phyloP scores from a whole-genome alignment of 2,888 invertebrate genomes.

The Cataglyphis livida region DNA sequence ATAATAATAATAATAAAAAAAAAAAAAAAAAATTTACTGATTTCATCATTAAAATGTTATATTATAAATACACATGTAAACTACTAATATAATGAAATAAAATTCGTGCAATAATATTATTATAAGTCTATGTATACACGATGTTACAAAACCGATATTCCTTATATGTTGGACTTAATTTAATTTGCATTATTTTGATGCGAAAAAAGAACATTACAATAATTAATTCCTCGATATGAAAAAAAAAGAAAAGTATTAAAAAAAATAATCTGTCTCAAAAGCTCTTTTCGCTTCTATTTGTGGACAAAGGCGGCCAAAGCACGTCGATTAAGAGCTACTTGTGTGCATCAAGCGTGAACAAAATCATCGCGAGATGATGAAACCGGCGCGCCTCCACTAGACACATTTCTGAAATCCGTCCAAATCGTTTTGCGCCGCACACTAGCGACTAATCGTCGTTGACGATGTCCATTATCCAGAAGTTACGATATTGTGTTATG shows the following conservation, averaged over 20 bases:
- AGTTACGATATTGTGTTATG: slow-evolving; percentile 16
- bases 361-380: slow-evolving; percentile 70
- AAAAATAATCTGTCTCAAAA: background rate
- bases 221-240: background rate
- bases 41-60: background rate
- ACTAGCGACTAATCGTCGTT: slow-evolving; percentile 56
- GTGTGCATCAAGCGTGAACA: slow-evolving; percentile 67
- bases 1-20: too few relatives aligned
- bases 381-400: slow-evolving; percentile 70
- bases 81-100: background rate
- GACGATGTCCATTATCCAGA: slow-evolving; percentile 58
- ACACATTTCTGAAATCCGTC: slow-evolving; percentile 73
- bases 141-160: too few relatives aligned
- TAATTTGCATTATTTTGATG: too few relatives aligned
- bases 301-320: slow-evolving; percentile 54
- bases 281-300: background rate
- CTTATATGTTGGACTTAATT: too few relatives aligned
- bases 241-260: background rate
- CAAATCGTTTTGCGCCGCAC: slow-evolving; percentile 69
- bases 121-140: background rate
- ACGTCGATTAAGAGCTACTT: slow-evolving; percentile 65
- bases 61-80: background rate
- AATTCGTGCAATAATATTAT: background rate
- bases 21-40: too few relatives aligned
- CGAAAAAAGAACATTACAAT: too few relatives aligned